A percentile compares a stretch with the other conserved stretches of the same genome.
Evolutionary conservation across 2,113 vertebrate genomes (phyloP).

Genomic region (Isurus oxyrinchus): DNA sequence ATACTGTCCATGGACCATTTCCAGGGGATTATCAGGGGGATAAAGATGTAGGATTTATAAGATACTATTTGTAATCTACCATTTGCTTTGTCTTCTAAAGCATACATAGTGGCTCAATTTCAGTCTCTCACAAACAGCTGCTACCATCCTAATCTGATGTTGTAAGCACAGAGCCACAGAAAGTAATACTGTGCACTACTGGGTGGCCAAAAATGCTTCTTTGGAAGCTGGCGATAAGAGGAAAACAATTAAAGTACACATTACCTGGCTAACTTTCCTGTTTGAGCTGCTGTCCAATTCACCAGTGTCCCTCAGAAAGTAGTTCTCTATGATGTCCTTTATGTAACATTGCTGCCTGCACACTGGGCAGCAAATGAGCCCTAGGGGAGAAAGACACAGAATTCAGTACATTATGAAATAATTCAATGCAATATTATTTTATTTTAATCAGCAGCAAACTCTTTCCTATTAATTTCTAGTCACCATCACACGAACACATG

Average conservation of each 20-base stretch:
- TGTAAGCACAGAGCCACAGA: neutral
- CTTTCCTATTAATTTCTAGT: neutral
- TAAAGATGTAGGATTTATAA: neutral
- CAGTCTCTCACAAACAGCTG: no score
- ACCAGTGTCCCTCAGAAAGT: conserved; percentile 53
- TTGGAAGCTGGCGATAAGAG: neutral
- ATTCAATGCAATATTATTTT: neutral
- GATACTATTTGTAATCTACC: neutral
- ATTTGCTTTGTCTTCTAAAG: no score
- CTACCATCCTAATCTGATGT: neutral
- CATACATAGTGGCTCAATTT: neutral
- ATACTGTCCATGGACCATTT: neutral
- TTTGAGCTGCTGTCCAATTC: conserved; percentile 9
- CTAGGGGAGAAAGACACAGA: neutral
- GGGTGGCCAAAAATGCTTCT: no score
- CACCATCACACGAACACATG: neutral
- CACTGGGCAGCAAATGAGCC: conserved; percentile 56
- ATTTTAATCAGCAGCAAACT: neutral
- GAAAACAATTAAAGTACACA: neutral
- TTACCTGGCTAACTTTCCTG: conserved; percentile 24
- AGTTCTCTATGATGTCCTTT: conserved; percentile 61
- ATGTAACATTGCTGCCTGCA: conserved; percentile 59
- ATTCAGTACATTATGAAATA: neutral
- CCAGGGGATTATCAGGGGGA: neutral
- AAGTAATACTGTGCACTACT: neutral